Evolutionary conservation across 92 coral and sea anemone genomes (phyloP).

Genomic region (Isaurus tuberculatus): DNA sequence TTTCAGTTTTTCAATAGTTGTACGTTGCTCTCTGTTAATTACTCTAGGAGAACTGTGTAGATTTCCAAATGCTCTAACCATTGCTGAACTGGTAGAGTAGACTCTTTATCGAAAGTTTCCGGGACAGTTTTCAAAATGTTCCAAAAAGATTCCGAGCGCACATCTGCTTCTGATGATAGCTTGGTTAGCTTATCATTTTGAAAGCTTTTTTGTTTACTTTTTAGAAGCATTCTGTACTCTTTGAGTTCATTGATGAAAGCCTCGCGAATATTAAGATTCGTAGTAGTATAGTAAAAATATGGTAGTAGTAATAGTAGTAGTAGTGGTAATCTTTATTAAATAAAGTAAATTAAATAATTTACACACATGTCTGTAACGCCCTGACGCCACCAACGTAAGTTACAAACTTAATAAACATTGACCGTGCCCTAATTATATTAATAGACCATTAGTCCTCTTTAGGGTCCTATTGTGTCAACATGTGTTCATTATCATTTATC

Average conservation of each 20-base stretch:
- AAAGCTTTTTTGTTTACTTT: neutral
- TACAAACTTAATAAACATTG: too few relatives aligned
- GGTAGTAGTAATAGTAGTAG: too few relatives aligned
- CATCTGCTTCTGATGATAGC: slow-evolving; percentile 8
- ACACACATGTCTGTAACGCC: too few relatives aligned
- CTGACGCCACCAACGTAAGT: too few relatives aligned
- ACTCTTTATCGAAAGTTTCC: neutral
- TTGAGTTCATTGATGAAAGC: slow-evolving; percentile 1
- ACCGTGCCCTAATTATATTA: too few relatives aligned
- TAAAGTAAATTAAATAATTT: too few relatives aligned
- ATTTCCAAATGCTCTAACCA: neutral
- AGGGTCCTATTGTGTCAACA: too few relatives aligned
- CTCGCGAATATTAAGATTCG: neutral
- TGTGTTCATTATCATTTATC: too few relatives aligned
- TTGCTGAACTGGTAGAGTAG: slow-evolving; percentile 2
- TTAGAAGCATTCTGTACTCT: slow-evolving; percentile 1
- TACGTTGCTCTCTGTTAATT: neutral
- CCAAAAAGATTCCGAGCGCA: neutral
- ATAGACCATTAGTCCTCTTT: too few relatives aligned
- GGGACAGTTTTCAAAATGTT: slow-evolving; percentile 1
- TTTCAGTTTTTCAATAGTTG: neutral
- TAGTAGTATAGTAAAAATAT: too few relatives aligned
- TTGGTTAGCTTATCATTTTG: slow-evolving; percentile 1
- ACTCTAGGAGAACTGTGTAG: neutral
- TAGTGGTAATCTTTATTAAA: too few relatives aligned